These are phyloP conservation scores for Anticlea derivata DNA, from an alignment of 2,888 invertebrate genomes.

Conservation along the genomic window DNA sequence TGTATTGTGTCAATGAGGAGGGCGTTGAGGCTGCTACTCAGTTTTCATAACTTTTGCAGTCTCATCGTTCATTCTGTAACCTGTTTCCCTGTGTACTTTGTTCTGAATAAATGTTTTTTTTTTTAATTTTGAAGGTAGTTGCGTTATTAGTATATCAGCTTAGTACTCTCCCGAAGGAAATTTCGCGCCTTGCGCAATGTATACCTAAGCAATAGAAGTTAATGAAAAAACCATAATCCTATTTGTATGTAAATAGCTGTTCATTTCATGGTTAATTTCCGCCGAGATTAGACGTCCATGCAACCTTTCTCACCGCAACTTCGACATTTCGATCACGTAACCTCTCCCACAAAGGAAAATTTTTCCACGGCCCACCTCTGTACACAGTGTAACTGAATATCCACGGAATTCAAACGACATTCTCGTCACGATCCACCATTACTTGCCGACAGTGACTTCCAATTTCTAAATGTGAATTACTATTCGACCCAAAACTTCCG, in stretches of 20 bases:
- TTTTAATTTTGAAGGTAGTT: too few species aligned
- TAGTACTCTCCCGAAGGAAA: neutral
- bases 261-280: conserved; percentile 33
- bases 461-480: conserved; percentile 65
- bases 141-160: neutral
- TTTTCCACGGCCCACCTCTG: conserved; percentile 49
- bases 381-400: conserved; percentile 51
- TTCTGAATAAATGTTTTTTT: too few species aligned
- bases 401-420: conserved; percentile 75
- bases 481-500: conserved; percentile 47
- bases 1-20: too few species aligned
- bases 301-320: conserved; percentile 38
- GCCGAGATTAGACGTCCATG: conserved; percentile 33
- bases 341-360: conserved; percentile 63
- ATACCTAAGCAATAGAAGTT: conserved; percentile 7
- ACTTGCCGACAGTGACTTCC: conserved; percentile 83
- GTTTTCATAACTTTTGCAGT: too few species aligned
- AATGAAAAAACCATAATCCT: conserved; percentile 17
- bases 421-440: conserved; percentile 78
- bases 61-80: too few species aligned
- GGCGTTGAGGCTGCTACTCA: too few species aligned
- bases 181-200: neutral
- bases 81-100: too few species aligned
- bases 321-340: conserved; percentile 60
- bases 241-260: conserved; percentile 34